These are phyloP conservation scores for Brachyrhaphis roseni DNA, from an alignment of 2,797 vertebrate genomes.

Conservation along the genomic window DNA sequence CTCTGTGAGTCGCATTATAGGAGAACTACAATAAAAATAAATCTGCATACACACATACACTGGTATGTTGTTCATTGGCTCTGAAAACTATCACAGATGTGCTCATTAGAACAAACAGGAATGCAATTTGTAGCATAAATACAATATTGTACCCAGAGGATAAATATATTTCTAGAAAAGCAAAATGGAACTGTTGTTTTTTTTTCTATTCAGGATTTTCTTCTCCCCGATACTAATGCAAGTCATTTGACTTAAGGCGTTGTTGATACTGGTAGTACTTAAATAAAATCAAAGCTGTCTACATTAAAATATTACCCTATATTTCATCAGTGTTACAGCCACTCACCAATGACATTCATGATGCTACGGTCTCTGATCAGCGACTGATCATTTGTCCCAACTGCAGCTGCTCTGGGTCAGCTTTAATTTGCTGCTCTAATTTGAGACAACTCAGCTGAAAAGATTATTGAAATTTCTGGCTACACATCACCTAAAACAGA, in stretches of 20 bases:
- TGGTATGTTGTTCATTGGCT: slow-evolving; percentile 4
- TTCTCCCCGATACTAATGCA: not conserved
- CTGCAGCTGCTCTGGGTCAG: not conserved
- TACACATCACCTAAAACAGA: not conserved
- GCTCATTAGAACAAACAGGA: slow-evolving; percentile 32
- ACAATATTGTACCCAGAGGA: slow-evolving; percentile 40
- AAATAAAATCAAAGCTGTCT: not conserved
- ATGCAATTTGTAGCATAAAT: slow-evolving; percentile 37
- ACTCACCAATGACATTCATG: not conserved
- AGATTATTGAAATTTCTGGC: not conserved
- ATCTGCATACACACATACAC: slow-evolving; percentile 16
- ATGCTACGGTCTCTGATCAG: not conserved
- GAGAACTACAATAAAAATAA: slow-evolving; percentile 68
- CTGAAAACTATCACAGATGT: slow-evolving; percentile 41
- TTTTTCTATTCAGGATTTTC: not conserved
- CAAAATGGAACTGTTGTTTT: not conserved
- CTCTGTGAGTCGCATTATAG: slow-evolving; percentile 71
- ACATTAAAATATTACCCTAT: not conserved
- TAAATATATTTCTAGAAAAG: slow-evolving; percentile 15
- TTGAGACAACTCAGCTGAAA: not conserved
- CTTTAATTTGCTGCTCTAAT: not conserved
- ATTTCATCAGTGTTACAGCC: not conserved
- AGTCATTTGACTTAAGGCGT: not conserved
- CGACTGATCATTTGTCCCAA: not conserved
- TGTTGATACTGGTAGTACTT: not conserved